phyloP scores from a whole-genome alignment of 2,113 vertebrate genomes.

The Riparia riparia region DNA sequence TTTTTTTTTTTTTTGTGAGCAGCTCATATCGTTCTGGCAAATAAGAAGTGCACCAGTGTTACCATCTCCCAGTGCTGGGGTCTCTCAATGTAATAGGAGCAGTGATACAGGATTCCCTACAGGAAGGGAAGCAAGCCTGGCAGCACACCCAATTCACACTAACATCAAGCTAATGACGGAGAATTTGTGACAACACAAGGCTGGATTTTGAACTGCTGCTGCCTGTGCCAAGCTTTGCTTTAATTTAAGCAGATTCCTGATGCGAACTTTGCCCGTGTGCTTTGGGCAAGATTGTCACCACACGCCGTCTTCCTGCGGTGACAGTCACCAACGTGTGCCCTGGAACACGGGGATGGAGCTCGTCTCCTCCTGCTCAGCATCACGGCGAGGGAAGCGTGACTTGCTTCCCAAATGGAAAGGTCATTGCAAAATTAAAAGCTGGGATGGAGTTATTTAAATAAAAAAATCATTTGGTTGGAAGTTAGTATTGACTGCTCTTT shows the following conservation, averaged over 20 bases:
- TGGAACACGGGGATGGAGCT: not conserved
- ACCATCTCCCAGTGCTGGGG: not conserved
- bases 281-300: conserved; percentile 47
- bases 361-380: not conserved
- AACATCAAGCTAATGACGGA: not conserved
- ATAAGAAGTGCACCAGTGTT: not conserved
- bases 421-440: not conserved
- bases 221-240: not conserved
- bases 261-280: not conserved
- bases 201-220: not conserved
- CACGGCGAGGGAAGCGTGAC: rapidly evolving
- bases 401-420: not conserved
- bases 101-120: conserved; percentile 34
- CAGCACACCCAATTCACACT: not conserved
- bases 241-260: not conserved
- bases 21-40: not conserved
- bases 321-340: not conserved
- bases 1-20: not conserved
- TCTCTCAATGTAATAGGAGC: not conserved
- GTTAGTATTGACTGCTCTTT: not conserved
- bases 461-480: not conserved
- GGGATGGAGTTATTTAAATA: not conserved
- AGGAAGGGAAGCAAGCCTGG: not conserved
- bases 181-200: not conserved
- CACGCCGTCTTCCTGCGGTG: not conserved